Base-by-base conservation (phyloP, 64 coral and sea anemone genomes). In the Porites australiensis region DNA sequence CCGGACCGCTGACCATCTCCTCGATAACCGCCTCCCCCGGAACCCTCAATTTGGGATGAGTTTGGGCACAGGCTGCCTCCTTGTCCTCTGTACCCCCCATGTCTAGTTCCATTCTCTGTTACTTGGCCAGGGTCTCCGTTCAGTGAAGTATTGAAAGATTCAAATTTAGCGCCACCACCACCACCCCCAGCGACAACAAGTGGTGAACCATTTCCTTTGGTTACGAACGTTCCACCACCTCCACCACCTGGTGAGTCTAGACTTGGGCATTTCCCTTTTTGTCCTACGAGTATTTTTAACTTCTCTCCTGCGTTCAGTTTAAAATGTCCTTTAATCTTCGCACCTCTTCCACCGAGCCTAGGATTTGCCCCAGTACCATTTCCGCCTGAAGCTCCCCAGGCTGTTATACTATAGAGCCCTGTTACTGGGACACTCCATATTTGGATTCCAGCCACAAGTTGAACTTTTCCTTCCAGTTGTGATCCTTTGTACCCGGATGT, bases 341-440 rank as follows among this genome's bases (percentile, higher is more conserved):
- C 91, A 2, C 95, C 95, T 53, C 78, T 79, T 50, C 95, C 95
- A 16, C 95, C 95, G 6, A 23, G 21, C 20, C 47, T 86, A 49
- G 21, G 66, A 21, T 63, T 37, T 8, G 13, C 13, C 1, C 23
- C 9, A 3, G 72, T 95, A 48, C 83, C 75, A 52, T 95, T 95
- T 68, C 89, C 91, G 11, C 95, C 95, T 65, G 95, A 96, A 48
- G 95, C 95, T 14, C 95, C 95, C 71, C 78, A 87, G 23, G 91
- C 91, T 27, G 74, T 82, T 7, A 93, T 79, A 9, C 67, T 84
- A 44, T 96, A 96, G 5, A 63, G 18, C 60, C 95, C 95, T 51
- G 90, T 90, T 23, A 79, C 57, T 20, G 95, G 91, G 14, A 96
- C 87, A 23, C 47, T 93, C 95, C 95, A 96, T 48, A 74, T 72